Percentiles rank a stretch among this genome's conserved stretches.
Evolutionary conservation across 2,113 vertebrate genomes (phyloP).

Genomic region (Ellobius talpinus): DNA sequence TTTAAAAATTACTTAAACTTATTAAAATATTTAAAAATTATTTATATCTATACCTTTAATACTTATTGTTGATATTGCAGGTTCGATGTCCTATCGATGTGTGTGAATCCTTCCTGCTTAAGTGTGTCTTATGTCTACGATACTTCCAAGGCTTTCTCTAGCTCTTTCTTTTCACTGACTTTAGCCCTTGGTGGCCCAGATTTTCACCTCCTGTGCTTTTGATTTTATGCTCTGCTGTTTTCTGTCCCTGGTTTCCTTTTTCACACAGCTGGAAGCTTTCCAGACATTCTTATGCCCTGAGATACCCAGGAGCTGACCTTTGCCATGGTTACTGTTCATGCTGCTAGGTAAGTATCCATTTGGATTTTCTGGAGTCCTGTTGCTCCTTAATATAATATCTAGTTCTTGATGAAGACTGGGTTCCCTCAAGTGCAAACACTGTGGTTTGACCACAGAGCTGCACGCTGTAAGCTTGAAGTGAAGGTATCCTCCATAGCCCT

Average conservation of each 20-base stretch:
- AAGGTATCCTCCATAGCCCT: not conserved
- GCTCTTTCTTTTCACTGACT: slow-evolving; percentile 42
- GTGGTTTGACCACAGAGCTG: slow-evolving; percentile 13
- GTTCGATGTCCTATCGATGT: not conserved
- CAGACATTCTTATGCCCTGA: slow-evolving; percentile 17
- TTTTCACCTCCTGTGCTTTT: slow-evolving; percentile 55
- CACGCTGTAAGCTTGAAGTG: not conserved
- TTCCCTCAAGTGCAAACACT: slow-evolving; percentile 24
- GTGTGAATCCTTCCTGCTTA: not conserved
- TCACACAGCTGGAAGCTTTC: slow-evolving; percentile 22
- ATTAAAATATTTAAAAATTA: not conserved
- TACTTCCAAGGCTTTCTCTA: not conserved
- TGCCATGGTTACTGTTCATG: not conserved
- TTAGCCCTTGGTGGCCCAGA: slow-evolving; percentile 22
- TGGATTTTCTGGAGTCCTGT: slow-evolving; percentile 61
- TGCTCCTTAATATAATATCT: slow-evolving; percentile 53
- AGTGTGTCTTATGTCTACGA: not conserved
- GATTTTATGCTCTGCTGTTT: slow-evolving; percentile 49
- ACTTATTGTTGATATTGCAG: not conserved
- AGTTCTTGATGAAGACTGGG: slow-evolving; percentile 38
- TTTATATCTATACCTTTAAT: not conserved
- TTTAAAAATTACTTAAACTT: not conserved
- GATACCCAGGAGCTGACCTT: slow-evolving; percentile 52
- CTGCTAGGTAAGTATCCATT: not conserved
- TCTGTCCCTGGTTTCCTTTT: slow-evolving; percentile 53